A percentile compares a stretch with the other conserved stretches of the same genome.
These are phyloP conservation scores for Rhopilema esculentum DNA, from an alignment of 30 jellyfish, hydroid and myxozoan species.

Conservation along the genomic window DNA sequence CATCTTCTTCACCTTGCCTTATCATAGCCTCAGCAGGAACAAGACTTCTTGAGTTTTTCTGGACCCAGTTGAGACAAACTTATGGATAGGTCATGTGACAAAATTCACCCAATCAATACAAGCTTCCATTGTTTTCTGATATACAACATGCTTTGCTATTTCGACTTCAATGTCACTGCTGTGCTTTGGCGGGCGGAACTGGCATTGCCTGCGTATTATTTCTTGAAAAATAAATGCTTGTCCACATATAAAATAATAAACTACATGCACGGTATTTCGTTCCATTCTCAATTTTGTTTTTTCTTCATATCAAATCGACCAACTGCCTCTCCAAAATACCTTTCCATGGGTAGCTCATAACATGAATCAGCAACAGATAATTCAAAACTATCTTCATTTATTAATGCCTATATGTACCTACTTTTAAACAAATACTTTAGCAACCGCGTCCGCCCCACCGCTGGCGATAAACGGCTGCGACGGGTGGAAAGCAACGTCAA, in stretches of 20 bases:
- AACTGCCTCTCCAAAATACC: background rate
- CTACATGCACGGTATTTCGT: background rate
- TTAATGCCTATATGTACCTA: background rate
- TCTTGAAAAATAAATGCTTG: background rate
- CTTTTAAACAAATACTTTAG: conserved; percentile 91
- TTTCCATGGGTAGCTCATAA: background rate
- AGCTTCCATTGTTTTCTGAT: too few relatives aligned
- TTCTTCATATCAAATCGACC: background rate
- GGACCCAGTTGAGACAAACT: too few relatives aligned
- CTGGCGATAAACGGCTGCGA: conserved; percentile 98
- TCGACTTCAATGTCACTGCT: background rate
- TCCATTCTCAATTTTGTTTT: background rate
- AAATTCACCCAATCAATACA: too few relatives aligned
- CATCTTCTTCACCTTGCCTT: background rate
- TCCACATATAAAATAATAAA: background rate
- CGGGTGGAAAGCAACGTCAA: conserved; percentile 98
- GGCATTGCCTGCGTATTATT: background rate
- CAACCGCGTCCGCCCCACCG: conserved; percentile 99
- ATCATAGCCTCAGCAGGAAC: background rate
- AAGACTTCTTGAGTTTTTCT: too few relatives aligned
- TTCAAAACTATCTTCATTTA: conserved; percentile 29
- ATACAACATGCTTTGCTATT: too few relatives aligned
- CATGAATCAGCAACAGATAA: conserved; percentile 34
- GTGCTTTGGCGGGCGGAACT: background rate
- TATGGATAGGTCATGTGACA: background rate